Conservation (phyloP, 2,113 vertebrate genomes). For the Leptobrachium leishanense region DNA sequence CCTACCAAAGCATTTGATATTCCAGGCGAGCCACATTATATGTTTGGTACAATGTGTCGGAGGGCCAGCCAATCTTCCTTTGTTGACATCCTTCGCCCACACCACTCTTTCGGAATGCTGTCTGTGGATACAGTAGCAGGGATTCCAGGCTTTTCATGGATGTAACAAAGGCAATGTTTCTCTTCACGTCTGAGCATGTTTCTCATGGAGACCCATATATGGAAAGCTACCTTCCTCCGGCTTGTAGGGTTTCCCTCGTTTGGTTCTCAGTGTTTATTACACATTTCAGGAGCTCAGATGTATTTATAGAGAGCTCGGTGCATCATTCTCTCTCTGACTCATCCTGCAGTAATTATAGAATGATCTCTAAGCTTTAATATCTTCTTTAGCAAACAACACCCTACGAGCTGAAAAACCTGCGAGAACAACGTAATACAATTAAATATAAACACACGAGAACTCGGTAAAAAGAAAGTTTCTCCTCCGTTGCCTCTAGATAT, state of each 20-base stretch:
- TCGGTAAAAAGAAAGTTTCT: too few relatives aligned
- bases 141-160: too few relatives aligned
- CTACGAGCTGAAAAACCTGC: not conserved
- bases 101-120: too few relatives aligned
- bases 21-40: too few relatives aligned
- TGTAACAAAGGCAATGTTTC: not conserved
- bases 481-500: too few relatives aligned
- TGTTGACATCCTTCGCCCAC: too few relatives aligned
- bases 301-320: constrained; percentile 25
- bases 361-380: constrained; percentile 4
- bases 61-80: too few relatives aligned
- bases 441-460: too few relatives aligned
- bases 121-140: too few relatives aligned
- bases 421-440: too few relatives aligned
- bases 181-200: not conserved
- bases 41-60: too few relatives aligned
- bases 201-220: constrained; percentile 8
- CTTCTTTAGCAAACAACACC: constrained; percentile 21
- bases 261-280: constrained; percentile 6
- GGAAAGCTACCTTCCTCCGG: not conserved
- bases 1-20: too few relatives aligned
- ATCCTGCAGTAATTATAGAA: constrained; percentile 23
- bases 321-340: constrained; percentile 31
- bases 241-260: constrained; percentile 29
- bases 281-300: not conserved